A percentile compares a stretch with the other conserved stretches of the same genome.
phyloP scores from a whole-genome alignment of 2,797 vertebrate genomes.

The Phataginus tetradactyla region DNA sequence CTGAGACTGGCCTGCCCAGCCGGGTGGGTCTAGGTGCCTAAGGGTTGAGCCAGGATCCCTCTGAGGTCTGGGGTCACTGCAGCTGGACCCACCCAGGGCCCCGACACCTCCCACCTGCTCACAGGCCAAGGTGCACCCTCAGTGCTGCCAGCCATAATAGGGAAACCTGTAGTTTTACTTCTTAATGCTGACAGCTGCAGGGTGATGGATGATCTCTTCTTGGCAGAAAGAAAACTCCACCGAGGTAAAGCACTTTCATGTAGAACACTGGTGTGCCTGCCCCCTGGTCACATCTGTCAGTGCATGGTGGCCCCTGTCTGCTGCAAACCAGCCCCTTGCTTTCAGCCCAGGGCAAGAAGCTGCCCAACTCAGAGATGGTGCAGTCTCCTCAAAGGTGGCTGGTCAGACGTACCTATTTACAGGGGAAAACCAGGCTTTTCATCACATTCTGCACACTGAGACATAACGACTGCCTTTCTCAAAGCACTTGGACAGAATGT shows the following conservation, averaged over 20 bases:
- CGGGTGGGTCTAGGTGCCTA: accelerated
- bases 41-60: background rate
- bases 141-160: accelerated
- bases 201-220: background rate
- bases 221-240: background rate
- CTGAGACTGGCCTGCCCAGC: accelerated
- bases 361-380: background rate
- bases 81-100: background rate
- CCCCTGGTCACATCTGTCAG: background rate
- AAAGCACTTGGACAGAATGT: accelerated
- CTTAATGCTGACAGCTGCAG: too few relatives aligned
- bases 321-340: background rate
- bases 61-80: accelerated
- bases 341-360: background rate
- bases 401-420: accelerated
- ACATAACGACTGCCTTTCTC: accelerated
- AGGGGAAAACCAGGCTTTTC: background rate
- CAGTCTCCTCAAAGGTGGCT: accelerated
- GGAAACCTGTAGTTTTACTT: background rate
- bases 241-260: accelerated
- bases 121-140: accelerated
- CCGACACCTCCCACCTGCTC: background rate
- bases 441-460: accelerated
- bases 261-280: background rate
- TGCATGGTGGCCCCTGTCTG: background rate